phyloP scores from a whole-genome alignment of 2,888 invertebrate species.

The Mesochorus sp. region DNA sequence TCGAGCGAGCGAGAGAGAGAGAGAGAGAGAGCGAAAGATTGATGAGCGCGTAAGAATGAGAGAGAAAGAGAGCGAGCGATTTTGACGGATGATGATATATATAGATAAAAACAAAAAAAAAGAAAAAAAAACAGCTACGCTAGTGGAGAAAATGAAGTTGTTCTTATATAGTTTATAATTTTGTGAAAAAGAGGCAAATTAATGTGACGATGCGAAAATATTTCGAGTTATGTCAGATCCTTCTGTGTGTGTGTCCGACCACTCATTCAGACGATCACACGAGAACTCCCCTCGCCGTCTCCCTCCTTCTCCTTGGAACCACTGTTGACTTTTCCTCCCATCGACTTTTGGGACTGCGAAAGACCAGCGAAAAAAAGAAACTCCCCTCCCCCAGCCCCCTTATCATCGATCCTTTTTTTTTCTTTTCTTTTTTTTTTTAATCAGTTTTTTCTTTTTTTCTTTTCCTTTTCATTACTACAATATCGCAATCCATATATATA shows the following conservation, averaged over 20 bases:
- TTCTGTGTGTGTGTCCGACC: constrained; percentile 69
- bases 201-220: constrained; percentile 70
- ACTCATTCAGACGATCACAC: constrained; percentile 69
- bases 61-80: constrained; percentile 58
- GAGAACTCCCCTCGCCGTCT: constrained; percentile 69
- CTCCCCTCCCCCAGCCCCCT: too few species aligned
- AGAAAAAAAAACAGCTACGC: constrained; percentile 68
- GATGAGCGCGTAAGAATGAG: constrained; percentile 58
- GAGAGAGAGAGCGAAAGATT: constrained; percentile 58
- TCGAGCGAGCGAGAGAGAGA: constrained; percentile 51
- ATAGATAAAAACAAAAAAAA: constrained; percentile 50
- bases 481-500: constrained; percentile 57
- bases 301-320: constrained; percentile 44
- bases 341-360: constrained; percentile 65
- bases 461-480: constrained; percentile 25
- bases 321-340: constrained; percentile 61
- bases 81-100: constrained; percentile 61
- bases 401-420: constrained; percentile 69
- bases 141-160: constrained; percentile 71
- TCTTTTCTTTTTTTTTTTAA: constrained; percentile 44
- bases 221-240: constrained; percentile 69
- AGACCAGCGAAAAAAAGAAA: constrained; percentile 57
- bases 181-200: constrained; percentile 68
- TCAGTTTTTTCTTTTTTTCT: constrained; percentile 27
- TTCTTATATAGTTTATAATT: constrained; percentile 77